Base-by-base conservation (phyloP, 2,888 invertebrate species). In the Boloria selene region DNA sequence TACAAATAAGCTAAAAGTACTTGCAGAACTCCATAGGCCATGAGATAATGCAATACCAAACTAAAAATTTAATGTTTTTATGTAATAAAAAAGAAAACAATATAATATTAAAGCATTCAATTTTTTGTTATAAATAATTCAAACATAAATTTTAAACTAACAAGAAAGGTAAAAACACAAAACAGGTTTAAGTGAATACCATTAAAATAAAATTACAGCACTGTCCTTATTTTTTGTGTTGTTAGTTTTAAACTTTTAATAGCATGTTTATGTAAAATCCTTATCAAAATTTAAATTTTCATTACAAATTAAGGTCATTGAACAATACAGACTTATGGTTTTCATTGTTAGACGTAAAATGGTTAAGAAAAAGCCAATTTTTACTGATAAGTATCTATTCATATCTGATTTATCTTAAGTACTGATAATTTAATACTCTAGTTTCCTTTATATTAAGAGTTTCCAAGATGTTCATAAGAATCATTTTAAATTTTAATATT, bases 1-100 rank as follows among this genome's bases (percentile, higher is more conserved):
- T 31, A 99, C 97, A 90, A 99, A 99, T 59, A 98, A 81, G 10
- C 95, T 94, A 87, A 99, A 98, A 79, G 96, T 97, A 69, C 93
- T 93, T 0, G 99, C 98, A 56, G 96, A 85, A 22, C 96, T 96
- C 99, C 99, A 99, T 65, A 99, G 79, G 0, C 96, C 93, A 84
- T 99, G 98, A 0, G 98, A 98, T 0, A 94, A 64, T 1, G 96
- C 94, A 78, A 98, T 97, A 31, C 98, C 98, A 70, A 94, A 80
- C 98, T 98, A 84, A 92, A 90, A 75, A 60, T 13, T 49, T 17
- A 4, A 56, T 18, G 4, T n/a, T 16, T 2, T 45, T 50, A n/a
- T 26, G 13, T 31, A 47, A 47, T n/a, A 47, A 47, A 0, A 47
- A 38, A n/a, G n/a, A n/a, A n/a, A n/a, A n/a, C n/a, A n/a, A n/a